Evolutionary conservation across 2,888 invertebrate genomes (phyloP).

Genomic region (Agrotis puta): DNA sequence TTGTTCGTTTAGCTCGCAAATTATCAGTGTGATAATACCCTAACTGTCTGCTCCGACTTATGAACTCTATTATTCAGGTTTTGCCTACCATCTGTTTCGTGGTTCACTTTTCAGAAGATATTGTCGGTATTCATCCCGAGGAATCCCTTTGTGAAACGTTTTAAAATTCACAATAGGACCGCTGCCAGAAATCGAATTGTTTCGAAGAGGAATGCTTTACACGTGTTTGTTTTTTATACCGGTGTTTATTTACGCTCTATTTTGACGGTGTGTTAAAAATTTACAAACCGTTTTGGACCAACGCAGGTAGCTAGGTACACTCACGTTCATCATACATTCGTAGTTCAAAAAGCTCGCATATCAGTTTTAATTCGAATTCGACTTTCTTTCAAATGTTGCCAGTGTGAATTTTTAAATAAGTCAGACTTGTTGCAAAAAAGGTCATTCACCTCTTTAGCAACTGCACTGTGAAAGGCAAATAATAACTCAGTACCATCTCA

Average conservation of each 20-base stretch:
- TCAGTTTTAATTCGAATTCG: too few species aligned
- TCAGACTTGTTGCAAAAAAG: neutral
- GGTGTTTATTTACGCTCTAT: neutral
- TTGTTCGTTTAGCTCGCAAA: neutral
- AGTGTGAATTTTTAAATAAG: neutral
- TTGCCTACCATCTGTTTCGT: constrained; percentile 50
- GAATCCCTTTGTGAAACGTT: constrained; percentile 59
- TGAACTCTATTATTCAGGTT: constrained; percentile 60
- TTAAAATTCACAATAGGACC: constrained; percentile 53
- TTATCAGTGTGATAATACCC: constrained; percentile 6
- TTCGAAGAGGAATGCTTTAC: constrained; percentile 9
- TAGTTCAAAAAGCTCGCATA: neutral
- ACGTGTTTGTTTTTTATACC: neutral
- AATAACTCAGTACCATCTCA: neutral
- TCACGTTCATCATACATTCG: too few species aligned
- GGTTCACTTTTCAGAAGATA: constrained; percentile 46
- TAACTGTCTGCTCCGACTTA: constrained; percentile 41
- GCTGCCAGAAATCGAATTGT: constrained; percentile 47
- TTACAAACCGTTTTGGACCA: neutral
- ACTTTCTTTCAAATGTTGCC: neutral
- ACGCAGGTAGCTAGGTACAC: neutral
- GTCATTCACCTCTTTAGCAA: neutral
- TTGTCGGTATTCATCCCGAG: constrained; percentile 34
- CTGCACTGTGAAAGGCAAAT: neutral
- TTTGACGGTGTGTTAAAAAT: neutral